Base-by-base conservation (phyloP, 2,797 vertebrate genomes). In the Cryptoblepharus egeriae region DNA sequence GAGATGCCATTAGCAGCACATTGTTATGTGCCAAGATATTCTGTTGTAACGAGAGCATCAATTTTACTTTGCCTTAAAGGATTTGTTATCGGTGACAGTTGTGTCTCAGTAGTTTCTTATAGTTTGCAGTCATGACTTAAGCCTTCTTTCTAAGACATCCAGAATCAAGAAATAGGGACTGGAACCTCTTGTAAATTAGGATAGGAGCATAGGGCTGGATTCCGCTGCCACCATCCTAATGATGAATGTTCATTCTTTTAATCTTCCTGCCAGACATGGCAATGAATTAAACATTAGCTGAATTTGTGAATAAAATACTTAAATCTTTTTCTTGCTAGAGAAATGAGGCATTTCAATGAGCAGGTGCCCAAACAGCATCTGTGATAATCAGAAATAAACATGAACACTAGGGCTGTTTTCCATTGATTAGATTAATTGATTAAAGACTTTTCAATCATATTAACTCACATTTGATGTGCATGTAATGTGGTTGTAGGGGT, bases 281-380 rank as follows among this genome's bases (percentile, higher is more conserved):
- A 82, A 87, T 89, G 58, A 89, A 90, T 94, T 90, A 93, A 93
- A 89, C 83, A 83, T 85, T 30, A 83, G 63, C 71, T 89, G 81
- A 86, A 75, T 77, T 82, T 87, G 63, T 72, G 71, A 92, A 61
- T 28, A 89, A 87, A 91, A 61, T 75, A 63, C 82, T 71, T 67
- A 89, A 90, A 88, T 69, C 61, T 37, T 16, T 30, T 80, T 86
- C 64, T 49, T 80, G 18, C 68, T 39, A 35, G 84, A 88, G 67
- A 28, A 74, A 84, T 79, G 86, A 91, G 37, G 0, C 8, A 30
- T 91, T 92, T 91, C 65, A 82, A 60, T 80, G 88, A 75, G 32
- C 55, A 90, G n/a, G 49, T 88, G 32, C 75, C 83, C 87, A 87
- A 65, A 61, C 55, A 85, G 45, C 26, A 70, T 45, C 81, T 82